These are phyloP conservation scores for Sarcophaga subvicina DNA, from an alignment of 2,888 invertebrate species.

Conservation along the genomic window DNA sequence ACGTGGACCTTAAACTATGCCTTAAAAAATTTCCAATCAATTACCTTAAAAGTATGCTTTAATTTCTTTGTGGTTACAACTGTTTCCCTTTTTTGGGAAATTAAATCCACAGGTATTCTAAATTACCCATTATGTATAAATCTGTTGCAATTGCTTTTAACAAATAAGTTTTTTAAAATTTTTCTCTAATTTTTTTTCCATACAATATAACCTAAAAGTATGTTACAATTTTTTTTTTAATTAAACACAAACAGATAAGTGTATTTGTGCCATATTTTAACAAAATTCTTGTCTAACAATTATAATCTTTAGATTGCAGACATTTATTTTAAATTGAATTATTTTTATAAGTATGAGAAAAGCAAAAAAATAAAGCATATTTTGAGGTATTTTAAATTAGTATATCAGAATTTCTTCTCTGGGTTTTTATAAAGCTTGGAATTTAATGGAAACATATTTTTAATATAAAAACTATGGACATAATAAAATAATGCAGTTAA, in stretches of 20 bases:
- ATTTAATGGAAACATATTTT: too few species aligned
- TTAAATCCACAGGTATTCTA: neutral
- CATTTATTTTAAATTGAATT: neutral
- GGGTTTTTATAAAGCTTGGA: too few species aligned
- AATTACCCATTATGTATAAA: neutral
- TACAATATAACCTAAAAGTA: neutral
- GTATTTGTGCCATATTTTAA: neutral
- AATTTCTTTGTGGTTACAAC: neutral
- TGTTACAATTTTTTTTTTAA: neutral
- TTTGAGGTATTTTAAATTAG: neutral
- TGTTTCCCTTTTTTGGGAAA: neutral
- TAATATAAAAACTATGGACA: too few species aligned
- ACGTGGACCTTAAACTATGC: too few species aligned
- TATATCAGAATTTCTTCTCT: too few species aligned
- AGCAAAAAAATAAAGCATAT: neutral
- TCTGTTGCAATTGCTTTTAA: neutral
- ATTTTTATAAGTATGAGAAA: too few species aligned
- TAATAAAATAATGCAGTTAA: too few species aligned
- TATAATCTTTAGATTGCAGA: neutral
- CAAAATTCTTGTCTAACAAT: neutral
- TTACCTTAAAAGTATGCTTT: constrained; percentile 5
- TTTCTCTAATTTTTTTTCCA: too few species aligned
- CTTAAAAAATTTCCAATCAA: neutral
- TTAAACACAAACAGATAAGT: neutral
- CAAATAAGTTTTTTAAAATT: neutral